A percentile compares a stretch with the other conserved stretches of the same genome.
Evolutionary conservation across 2,797 vertebrate genomes (phyloP).

Genomic region (Cirrhinus mrigala): DNA sequence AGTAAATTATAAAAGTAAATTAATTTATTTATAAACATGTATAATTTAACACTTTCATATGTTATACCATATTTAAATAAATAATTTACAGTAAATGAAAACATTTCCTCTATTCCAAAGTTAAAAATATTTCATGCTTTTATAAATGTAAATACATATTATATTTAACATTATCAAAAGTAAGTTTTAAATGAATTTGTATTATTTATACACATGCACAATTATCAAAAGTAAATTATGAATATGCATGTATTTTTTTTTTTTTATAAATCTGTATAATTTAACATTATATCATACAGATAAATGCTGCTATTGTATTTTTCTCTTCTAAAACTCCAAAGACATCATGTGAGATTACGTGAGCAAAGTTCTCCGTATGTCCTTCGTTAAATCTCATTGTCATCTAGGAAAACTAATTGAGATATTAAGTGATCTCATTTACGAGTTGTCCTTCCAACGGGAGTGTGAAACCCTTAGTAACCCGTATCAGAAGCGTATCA

Average conservation of each 20-base stretch:
- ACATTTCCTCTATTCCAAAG: not conserved
- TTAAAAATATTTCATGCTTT: not conserved
- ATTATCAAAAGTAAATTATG: not conserved
- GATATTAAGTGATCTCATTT: slow-evolving; percentile 1
- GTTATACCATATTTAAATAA: not conserved
- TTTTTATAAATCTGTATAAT: not conserved
- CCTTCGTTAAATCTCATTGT: not conserved
- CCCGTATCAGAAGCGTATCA: slow-evolving; percentile 6
- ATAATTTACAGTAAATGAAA: not conserved
- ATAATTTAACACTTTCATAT: not conserved
- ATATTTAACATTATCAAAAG: not conserved
- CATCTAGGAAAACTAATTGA: not conserved
- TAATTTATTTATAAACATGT: not conserved
- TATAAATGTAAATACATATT: not conserved
- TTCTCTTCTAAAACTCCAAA: too few species aligned
- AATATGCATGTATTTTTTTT: not conserved
- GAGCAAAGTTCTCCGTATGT: slow-evolving; percentile 4
- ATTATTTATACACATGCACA: not conserved
- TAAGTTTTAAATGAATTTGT: not conserved
- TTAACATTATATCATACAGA: not conserved
- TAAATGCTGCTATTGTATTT: not conserved
- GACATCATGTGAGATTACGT: not conserved
- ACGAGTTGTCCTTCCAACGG: not conserved
- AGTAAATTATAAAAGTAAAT: not conserved
- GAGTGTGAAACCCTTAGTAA: slow-evolving; percentile 4